Evolutionary conservation across 2,888 invertebrate genomes (phyloP).

Genomic region (Eristalis arbustorum): DNA sequence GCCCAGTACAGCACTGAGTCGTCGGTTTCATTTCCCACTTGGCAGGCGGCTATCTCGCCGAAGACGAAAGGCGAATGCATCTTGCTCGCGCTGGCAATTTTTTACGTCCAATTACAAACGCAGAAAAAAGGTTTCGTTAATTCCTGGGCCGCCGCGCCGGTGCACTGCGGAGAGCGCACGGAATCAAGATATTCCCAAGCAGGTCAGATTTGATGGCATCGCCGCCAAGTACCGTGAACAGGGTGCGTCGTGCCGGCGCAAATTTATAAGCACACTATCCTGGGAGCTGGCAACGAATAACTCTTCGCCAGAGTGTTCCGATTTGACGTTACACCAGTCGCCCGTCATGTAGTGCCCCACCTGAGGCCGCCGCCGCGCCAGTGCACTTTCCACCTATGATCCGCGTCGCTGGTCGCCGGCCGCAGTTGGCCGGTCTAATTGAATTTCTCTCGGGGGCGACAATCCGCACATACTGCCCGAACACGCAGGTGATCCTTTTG

Average conservation of each 20-base stretch:
- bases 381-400: constrained; percentile 68
- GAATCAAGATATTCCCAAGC: constrained; percentile 69
- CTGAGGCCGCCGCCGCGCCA: constrained; percentile 55
- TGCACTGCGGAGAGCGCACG: constrained; percentile 43
- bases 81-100: constrained; percentile 55
- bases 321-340: constrained; percentile 67
- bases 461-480: constrained; percentile 17
- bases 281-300: constrained; percentile 55
- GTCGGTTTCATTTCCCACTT: not conserved
- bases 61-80: constrained; percentile 44
- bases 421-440: constrained; percentile 64
- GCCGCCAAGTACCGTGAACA: not conserved
- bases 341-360: constrained; percentile 67
- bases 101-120: constrained; percentile 68
- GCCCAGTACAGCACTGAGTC: constrained; percentile 34
- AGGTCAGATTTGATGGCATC: constrained; percentile 68
- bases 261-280: constrained; percentile 67
- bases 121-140: constrained; percentile 68
- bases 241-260: constrained; percentile 52
- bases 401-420: constrained; percentile 15
- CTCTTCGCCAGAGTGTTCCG: constrained; percentile 64
- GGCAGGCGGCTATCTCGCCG: constrained; percentile 23
- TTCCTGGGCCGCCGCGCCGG: constrained; percentile 36
- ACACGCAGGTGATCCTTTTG: constrained; percentile 54
- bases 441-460: constrained; percentile 65